phyloP scores from a whole-genome alignment of 2,888 invertebrate species.

The Drosophila quinaria region DNA sequence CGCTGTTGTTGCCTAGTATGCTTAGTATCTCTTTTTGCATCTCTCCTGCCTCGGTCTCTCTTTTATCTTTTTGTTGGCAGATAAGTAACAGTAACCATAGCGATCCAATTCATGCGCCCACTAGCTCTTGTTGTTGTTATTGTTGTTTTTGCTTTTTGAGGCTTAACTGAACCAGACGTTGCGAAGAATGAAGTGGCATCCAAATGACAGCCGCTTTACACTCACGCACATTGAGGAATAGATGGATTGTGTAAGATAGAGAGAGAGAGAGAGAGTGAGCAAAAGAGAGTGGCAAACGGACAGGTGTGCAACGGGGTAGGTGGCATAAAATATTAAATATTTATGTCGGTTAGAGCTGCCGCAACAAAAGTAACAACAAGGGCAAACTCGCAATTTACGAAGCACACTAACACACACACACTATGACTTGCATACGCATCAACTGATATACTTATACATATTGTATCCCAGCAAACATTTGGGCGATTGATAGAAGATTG shows the following conservation, averaged over 20 bases:
- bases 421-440: neutral
- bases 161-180: constrained; percentile 43
- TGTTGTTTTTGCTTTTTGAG: constrained; percentile 28
- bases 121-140: constrained; percentile 22
- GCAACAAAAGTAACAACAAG: constrained; percentile 38
- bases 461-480: too few relatives aligned
- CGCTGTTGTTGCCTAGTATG: neutral
- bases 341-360: constrained; percentile 49
- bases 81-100: constrained; percentile 57
- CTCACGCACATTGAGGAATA: neutral
- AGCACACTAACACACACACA: constrained; percentile 11
- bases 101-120: constrained; percentile 38
- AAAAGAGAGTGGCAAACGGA: constrained; percentile 1
- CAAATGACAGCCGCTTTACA: constrained; percentile 33
- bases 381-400: constrained; percentile 28
- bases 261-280: constrained; percentile 1
- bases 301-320: constrained; percentile 7
- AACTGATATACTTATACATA: neutral
- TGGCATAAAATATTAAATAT: constrained; percentile 49
- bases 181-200: constrained; percentile 22
- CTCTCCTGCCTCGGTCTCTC: constrained; percentile 5
- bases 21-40: constrained; percentile 1
- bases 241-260: neutral
- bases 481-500: too few relatives aligned
- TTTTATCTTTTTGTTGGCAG: constrained; percentile 17